Conservation (phyloP, 2,113 vertebrate species). For the Oryzias javanicus region DNA sequence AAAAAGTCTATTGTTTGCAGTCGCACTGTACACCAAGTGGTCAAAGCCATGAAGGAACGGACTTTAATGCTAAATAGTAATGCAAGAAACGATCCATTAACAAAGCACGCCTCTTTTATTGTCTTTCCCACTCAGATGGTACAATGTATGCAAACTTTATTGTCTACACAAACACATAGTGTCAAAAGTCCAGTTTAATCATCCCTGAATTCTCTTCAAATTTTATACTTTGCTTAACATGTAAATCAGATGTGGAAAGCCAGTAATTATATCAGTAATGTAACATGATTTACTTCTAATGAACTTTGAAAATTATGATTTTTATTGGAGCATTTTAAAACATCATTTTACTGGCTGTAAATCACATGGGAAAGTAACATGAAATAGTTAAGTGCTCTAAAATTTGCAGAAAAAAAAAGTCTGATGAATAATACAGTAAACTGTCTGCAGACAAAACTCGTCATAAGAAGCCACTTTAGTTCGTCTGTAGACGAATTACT, state of each 20-base stretch:
- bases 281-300: slow-evolving; percentile 74
- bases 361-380: slow-evolving; percentile 67
- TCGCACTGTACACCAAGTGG: slow-evolving; percentile 49
- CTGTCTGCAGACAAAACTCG: no score
- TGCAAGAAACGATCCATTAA: slow-evolving; percentile 60
- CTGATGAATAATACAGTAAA: no score
- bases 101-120: slow-evolving; percentile 54
- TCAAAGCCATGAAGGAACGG: slow-evolving; percentile 44
- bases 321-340: slow-evolving; percentile 76
- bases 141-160: slow-evolving; percentile 37
- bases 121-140: slow-evolving; percentile 13
- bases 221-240: slow-evolving; percentile 34
- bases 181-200: neutral
- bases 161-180: neutral
- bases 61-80: slow-evolving; percentile 59
- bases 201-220: slow-evolving; percentile 23
- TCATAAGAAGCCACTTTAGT: no score
- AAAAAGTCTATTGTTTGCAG: slow-evolving; percentile 70
- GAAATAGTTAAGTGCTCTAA: slow-evolving; percentile 50
- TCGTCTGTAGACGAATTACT: no score
- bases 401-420: slow-evolving; percentile 16
- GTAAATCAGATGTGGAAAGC: slow-evolving; percentile 69
- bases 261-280: slow-evolving; percentile 67
- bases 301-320: slow-evolving; percentile 72
- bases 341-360: slow-evolving; percentile 68